Evolutionary conservation across 2,888 invertebrate species (phyloP).

Genomic region (Athalia circularis): DNA sequence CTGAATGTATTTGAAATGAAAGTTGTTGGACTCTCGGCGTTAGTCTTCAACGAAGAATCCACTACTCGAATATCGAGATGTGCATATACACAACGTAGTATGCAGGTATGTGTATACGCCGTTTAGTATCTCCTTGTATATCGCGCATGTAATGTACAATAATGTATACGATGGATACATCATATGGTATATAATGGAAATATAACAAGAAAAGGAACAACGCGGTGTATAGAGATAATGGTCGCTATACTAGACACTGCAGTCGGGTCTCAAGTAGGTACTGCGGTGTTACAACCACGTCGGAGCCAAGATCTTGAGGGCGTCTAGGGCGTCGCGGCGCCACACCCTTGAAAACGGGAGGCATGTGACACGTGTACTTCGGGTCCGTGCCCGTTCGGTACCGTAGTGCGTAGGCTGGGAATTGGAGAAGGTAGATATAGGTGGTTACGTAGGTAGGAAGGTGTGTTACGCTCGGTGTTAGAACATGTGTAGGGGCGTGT

Average conservation of each 20-base stretch:
- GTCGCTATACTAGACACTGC: neutral
- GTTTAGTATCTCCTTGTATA: neutral
- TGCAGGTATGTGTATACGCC: too few relatives aligned
- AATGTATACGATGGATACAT: neutral
- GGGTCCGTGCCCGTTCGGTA: slow-evolving; percentile 15
- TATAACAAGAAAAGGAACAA: slow-evolving; percentile 15
- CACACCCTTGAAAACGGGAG: slow-evolving; percentile 44
- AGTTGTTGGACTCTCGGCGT: too few relatives aligned
- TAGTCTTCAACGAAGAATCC: too few relatives aligned
- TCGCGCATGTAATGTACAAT: neutral
- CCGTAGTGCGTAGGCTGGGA: slow-evolving; percentile 26
- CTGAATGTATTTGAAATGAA: too few relatives aligned
- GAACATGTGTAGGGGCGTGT: slow-evolving; percentile 45
- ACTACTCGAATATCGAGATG: too few relatives aligned
- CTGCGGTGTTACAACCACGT: neutral
- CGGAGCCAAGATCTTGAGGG: slow-evolving; percentile 36
- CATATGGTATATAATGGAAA: slow-evolving; percentile 18
- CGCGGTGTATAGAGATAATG: slow-evolving; percentile 8
- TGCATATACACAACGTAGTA: too few relatives aligned
- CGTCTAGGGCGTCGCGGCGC: slow-evolving; percentile 36
- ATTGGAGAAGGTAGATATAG: slow-evolving; percentile 34
- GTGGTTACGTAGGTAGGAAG: slow-evolving; percentile 36
- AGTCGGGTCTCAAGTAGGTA: slow-evolving; percentile 23
- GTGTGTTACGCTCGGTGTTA: slow-evolving; percentile 45
- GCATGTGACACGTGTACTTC: slow-evolving; percentile 43